Evolutionary conservation across 1,140 invertebrate species (phyloP), one percentile per base, ranked within the genome.

Genomic region (Nephotettix cincticeps): DNA sequence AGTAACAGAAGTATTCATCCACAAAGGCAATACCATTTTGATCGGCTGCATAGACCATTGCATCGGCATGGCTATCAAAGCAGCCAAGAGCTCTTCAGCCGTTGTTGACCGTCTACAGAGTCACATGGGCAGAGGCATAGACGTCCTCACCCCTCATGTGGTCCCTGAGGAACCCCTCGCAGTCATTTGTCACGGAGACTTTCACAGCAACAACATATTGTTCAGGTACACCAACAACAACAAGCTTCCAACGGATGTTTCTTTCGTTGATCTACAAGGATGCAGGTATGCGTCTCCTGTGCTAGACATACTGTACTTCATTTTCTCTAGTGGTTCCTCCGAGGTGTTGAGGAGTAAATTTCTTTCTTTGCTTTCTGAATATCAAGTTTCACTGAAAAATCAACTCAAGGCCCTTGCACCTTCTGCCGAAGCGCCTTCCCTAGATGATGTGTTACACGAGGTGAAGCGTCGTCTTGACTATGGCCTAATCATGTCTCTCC

Each of bases 151-250:
- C 14, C 17, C 43, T 1, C 28, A 74, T 14, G 66, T 73, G 0
- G 25, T 28, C 19, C 71, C 72, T 4, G 51, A 63, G 6, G 73
- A 75, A 36, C 73, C 71, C 14, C 71, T 75, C 0, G 32, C 73
- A 0, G 76, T 76, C 21, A 68, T 75, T 25, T 75, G 74, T 58
- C 84, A 85, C 73, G 84, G 84, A 11, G 84, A 85, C 74, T 83
- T 84, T 25, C 85, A 84, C 84, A 81, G 81, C 14, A 85, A 85
- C 71, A 86, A 85, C 71, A 83, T 86, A 72, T 81, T 86, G 80
- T 86, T 84, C 73, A 58, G 63, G 63, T 76, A 67, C 30, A 19
- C 47, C 4, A n/a, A 51, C 3, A 21, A 51, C 14, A 56, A 74
- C 14, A 17, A 17, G 4, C 3, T 11, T 11, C 51, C 79, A 0